Evolutionary conservation across 2,888 invertebrate genomes (phyloP), one percentile per base, ranked within the genome.

Genomic region (Trypoxylon attenuatum): DNA sequence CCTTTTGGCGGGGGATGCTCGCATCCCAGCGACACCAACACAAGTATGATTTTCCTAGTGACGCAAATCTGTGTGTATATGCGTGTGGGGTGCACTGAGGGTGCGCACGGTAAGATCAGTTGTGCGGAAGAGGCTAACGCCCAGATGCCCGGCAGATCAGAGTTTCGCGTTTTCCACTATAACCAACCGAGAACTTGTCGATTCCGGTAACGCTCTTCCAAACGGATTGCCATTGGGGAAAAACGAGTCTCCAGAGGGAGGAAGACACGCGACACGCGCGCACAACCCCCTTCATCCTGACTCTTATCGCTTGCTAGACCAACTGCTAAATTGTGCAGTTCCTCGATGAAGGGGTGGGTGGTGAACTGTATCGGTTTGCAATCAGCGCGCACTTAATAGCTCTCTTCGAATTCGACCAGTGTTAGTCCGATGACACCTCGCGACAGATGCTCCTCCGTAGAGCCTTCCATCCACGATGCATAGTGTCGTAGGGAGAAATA

Each of bases 111-210:
- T 50, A 58, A 66, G 69, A 55, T 61, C 57, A 58, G 69, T 69
- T 70, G 67, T 62, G 67, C 71, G 73, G 69, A 77, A 73, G 76
- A 67, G 77, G 80, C 82, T 79, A 73, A 81, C 82, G 82, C 82
- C 82, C 81, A 82, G 71, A 77, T 67, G 58, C 76, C 73, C 76
- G 71, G 47, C 68, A 71, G 73, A 70, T 71, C 56, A 65, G 70
- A 56, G 67, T 38, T 59, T 41, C 52, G 42, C 29, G 19, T 41
- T 50, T 56, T 47, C 56, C n/a, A 58, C 29, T 68, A 67, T 52
- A 73, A 60, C 54, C 18, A 23, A 33, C 33, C 21, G 25, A 5
- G 22, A 33, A 52, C 29, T 5, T 39, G 38, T 33, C 41, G 29
- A 8, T 13, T 6, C 29, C 39, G 23, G 22, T 38, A 38, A 56